Percentiles rank a stretch among this genome's conserved stretches.
Conservation (phyloP, 2,113 vertebrate species). For the Zosterops pallidus region DNA sequence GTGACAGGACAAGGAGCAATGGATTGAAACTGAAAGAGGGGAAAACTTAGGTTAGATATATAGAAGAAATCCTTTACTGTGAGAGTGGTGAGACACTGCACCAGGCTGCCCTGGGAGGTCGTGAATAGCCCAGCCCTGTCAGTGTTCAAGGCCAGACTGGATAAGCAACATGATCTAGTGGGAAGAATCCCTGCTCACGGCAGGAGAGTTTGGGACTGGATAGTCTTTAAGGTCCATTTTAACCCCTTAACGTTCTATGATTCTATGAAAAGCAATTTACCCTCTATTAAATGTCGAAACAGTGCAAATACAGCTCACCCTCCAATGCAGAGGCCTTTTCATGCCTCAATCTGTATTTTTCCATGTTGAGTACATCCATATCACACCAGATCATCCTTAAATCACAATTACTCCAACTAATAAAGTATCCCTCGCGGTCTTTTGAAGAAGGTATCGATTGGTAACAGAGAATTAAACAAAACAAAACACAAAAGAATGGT, state of each 20-base stretch:
- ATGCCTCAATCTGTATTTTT: not conserved
- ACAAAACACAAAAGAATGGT: slow-evolving; percentile 22
- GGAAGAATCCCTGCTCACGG: not conserved
- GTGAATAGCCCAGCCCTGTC: not conserved
- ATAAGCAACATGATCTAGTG: not conserved
- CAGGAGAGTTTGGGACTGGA: not conserved
- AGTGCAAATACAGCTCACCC: not conserved
- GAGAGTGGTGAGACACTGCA: not conserved
- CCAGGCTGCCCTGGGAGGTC: no score
- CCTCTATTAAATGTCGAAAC: not conserved
- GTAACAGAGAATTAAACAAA: slow-evolving; percentile 58
- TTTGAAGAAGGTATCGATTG: slow-evolving; percentile 56
- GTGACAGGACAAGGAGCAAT: not conserved
- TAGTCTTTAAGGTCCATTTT: not conserved
- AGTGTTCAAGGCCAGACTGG: not conserved
- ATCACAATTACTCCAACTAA: not conserved
- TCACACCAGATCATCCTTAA: not conserved
- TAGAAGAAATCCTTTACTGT: not conserved
- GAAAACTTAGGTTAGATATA: not conserved
- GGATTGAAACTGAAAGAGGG: not conserved
- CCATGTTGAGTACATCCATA: not conserved
- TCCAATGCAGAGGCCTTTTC: not conserved
- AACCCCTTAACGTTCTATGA: not conserved
- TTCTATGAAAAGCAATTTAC: not conserved
- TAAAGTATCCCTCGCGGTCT: slow-evolving; percentile 31